These are phyloP conservation scores for Alaudala cheleensis DNA, from an alignment of 2,113 vertebrate species.

Conservation along the genomic window DNA sequence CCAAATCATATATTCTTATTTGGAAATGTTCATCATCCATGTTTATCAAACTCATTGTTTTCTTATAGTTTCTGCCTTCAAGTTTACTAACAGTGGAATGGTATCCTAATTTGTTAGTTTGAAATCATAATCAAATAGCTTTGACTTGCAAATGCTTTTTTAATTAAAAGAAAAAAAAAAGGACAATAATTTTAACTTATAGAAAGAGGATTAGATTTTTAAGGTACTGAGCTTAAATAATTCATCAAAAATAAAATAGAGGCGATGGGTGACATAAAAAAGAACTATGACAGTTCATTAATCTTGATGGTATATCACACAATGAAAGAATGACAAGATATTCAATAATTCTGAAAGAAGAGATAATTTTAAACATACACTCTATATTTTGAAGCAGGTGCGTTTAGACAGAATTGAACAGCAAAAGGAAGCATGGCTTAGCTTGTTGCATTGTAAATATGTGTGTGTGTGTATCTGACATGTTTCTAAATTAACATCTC, in stretches of 20 bases:
- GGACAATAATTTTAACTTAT: background rate
- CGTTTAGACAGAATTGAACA: background rate
- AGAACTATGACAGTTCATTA: background rate
- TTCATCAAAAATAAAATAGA: conserved; percentile 27
- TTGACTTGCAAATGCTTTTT: background rate
- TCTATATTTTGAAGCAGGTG: background rate
- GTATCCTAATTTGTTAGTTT: background rate
- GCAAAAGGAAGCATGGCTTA: background rate
- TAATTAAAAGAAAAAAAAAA: background rate
- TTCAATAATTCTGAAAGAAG: conserved; percentile 49
- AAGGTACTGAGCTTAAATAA: background rate
- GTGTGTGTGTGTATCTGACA: background rate
- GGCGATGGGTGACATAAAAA: background rate
- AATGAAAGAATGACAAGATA: conserved; percentile 15
- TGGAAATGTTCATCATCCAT: background rate
- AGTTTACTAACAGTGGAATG: background rate
- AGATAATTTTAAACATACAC: background rate
- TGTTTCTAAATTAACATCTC: background rate
- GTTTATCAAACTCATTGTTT: background rate
- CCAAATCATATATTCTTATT: background rate
- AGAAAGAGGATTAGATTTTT: background rate
- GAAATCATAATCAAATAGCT: background rate
- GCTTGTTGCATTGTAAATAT: background rate
- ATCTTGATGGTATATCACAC: background rate
- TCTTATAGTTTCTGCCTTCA: background rate